Conservation (phyloP, 2,113 vertebrate genomes). For the Myanophis thanlyinensis region DNA sequence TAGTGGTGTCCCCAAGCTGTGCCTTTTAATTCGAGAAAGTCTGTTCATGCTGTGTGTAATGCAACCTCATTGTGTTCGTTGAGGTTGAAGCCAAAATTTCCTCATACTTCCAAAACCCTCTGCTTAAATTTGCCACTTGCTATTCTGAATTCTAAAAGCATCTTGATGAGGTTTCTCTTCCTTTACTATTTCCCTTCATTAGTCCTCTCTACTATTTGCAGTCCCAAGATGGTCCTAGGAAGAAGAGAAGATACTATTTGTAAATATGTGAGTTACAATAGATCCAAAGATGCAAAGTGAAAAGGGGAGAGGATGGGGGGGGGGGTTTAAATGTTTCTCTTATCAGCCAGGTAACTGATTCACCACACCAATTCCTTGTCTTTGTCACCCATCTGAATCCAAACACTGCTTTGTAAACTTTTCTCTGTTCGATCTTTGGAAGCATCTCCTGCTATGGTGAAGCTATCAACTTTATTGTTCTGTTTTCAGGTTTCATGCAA, state of each 20-base stretch:
- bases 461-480: background rate
- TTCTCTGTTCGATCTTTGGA: background rate
- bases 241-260: background rate
- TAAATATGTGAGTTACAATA: background rate
- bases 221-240: background rate
- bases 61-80: background rate
- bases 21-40: background rate
- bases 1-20: too few relatives aligned
- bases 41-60: background rate
- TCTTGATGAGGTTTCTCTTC: background rate
- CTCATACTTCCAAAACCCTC: background rate
- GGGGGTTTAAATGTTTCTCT: background rate
- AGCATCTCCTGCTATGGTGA: constrained; percentile 14
- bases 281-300: background rate
- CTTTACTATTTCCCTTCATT: background rate
- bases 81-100: background rate
- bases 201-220: background rate
- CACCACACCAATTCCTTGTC: background rate
- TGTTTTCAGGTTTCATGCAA: constrained; percentile 35
- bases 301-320: background rate
- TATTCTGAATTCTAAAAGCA: background rate
- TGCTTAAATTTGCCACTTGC: background rate
- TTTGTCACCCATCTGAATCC: background rate
- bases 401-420: background rate
- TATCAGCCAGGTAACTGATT: background rate